Percentiles rank a stretch among this genome's conserved stretches.
phyloP scores from a whole-genome alignment of 2,888 invertebrate species.

The Dryocosmus kuriphilus region DNA sequence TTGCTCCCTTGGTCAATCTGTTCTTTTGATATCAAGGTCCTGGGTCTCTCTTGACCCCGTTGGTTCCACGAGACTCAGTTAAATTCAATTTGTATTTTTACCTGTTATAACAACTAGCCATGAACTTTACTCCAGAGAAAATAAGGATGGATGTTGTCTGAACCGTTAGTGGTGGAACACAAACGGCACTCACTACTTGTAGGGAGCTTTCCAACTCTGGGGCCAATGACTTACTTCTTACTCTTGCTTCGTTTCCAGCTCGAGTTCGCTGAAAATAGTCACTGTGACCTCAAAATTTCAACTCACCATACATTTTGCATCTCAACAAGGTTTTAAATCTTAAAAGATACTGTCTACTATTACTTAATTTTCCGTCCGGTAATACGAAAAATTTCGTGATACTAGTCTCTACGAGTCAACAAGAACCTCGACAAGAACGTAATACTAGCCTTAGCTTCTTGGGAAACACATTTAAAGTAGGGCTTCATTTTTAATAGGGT shows the following conservation, averaged over 20 bases:
- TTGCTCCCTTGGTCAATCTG: constrained; percentile 25
- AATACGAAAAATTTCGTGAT: too few species aligned
- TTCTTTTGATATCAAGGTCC: constrained; percentile 47
- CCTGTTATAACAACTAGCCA: background rate
- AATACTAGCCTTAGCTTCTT: too few species aligned
- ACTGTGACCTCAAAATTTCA: background rate
- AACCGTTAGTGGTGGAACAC: constrained; percentile 16
- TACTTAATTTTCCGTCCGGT: too few species aligned
- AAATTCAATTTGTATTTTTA: background rate
- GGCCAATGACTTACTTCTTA: constrained; percentile 11
- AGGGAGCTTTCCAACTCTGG: background rate
- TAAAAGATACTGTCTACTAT: too few species aligned
- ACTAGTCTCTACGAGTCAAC: too few species aligned
- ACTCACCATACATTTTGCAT: background rate
- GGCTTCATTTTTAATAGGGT: too few species aligned
- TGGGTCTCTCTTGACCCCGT: constrained; percentile 19
- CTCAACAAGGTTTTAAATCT: background rate
- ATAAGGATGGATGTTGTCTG: background rate
- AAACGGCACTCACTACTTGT: constrained; percentile 9
- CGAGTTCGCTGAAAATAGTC: background rate
- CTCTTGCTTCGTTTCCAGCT: background rate
- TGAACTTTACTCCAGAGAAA: background rate
- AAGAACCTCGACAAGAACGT: too few species aligned
- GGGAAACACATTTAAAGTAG: too few species aligned
- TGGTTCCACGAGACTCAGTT: constrained; percentile 24